Percentiles rank a stretch among this genome's conserved stretches.
Evolutionary conservation across 2,797 vertebrate genomes (phyloP).

Genomic region (Vultur gryphus): DNA sequence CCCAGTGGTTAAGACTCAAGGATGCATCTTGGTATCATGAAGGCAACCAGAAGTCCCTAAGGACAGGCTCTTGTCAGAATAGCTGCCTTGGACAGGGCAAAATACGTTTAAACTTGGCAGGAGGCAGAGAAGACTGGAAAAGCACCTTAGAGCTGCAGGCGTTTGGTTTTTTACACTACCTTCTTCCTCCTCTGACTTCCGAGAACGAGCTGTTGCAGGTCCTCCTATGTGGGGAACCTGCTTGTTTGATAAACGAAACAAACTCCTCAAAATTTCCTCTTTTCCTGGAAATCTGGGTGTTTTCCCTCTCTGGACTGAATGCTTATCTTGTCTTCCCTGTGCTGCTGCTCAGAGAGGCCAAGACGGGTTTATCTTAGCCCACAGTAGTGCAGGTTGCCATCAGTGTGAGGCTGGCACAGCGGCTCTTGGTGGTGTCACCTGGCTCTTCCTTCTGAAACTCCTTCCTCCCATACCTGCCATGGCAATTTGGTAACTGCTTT

Average conservation of each 20-base stretch:
- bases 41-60: not conserved
- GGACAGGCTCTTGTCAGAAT: not conserved
- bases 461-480: not conserved
- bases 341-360: not conserved
- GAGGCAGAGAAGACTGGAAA: not conserved
- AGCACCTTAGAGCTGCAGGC: not conserved
- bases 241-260: not conserved
- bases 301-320: not conserved
- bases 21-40: not conserved
- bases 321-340: not conserved
- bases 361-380: not conserved
- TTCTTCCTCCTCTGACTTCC: not conserved
- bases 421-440: rapidly evolving
- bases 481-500: not conserved
- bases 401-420: not conserved
- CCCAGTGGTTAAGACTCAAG: not conserved
- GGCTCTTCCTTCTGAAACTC: not conserved
- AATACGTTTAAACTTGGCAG: not conserved
- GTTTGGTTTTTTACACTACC: not conserved
- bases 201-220: not conserved
- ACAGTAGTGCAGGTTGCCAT: not conserved
- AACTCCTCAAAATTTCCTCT: not conserved
- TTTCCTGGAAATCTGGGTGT: not conserved
- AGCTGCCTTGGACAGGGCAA: not conserved
- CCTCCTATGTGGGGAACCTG: not conserved